These are phyloP conservation scores for Festucalex cinctus DNA, from an alignment of 2,113 vertebrate genomes.

Conservation along the genomic window DNA sequence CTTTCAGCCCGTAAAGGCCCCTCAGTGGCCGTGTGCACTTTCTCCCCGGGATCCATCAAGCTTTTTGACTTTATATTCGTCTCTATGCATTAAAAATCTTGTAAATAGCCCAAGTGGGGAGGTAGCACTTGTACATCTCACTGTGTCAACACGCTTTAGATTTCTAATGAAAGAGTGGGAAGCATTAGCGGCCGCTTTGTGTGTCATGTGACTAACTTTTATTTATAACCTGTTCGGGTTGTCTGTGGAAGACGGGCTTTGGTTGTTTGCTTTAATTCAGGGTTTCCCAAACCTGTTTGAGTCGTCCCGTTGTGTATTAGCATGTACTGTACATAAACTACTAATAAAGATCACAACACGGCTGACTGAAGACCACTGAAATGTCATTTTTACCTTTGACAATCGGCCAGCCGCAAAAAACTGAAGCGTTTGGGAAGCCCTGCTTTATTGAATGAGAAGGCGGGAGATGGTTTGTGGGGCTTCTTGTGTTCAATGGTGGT, in stretches of 20 bases:
- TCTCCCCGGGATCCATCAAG: background rate
- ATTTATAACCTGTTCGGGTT: constrained; percentile 8
- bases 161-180: background rate
- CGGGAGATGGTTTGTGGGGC: background rate
- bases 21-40: background rate
- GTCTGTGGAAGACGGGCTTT: background rate
- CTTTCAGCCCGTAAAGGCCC: constrained; percentile 47
- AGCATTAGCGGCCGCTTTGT: background rate
- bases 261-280: background rate
- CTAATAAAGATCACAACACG: background rate
- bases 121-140: constrained; percentile 4
- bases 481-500: constrained; percentile 34
- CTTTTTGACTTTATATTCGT: background rate
- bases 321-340: background rate
- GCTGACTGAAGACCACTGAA: background rate
- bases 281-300: background rate
- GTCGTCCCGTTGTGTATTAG: background rate
- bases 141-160: background rate
- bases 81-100: constrained; percentile 2
- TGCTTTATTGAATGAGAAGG: background rate
- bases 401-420: background rate
- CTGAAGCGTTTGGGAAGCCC: background rate
- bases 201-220: constrained; percentile 5
- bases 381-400: background rate
- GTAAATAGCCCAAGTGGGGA: constrained; percentile 12